These are phyloP conservation scores for Wiebesia pumilae DNA, from an alignment of 1,140 invertebrate species.

Conservation along the genomic window DNA sequence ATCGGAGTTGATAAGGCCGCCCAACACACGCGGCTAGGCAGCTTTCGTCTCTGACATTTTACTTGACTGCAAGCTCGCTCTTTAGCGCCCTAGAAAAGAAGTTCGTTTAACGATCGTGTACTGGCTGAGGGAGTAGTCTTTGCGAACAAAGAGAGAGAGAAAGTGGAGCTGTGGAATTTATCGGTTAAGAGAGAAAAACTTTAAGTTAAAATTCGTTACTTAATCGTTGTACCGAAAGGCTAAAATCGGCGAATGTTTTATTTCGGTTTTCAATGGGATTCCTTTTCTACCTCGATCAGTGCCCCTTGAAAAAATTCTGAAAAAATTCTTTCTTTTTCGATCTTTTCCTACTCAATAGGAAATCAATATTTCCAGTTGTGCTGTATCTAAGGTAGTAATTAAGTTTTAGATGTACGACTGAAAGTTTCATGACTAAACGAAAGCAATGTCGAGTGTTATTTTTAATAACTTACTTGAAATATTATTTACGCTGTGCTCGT, in stretches of 20 bases:
- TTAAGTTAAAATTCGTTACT: constrained; percentile 40
- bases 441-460: no score
- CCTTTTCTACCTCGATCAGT: constrained; percentile 18
- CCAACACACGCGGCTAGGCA: background rate
- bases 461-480: no score
- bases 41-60: background rate
- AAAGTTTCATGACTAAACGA: background rate
- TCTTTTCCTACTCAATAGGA: background rate
- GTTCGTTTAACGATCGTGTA: constrained; percentile 3
- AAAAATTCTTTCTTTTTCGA: background rate
- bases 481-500: no score
- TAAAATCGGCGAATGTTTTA: background rate
- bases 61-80: background rate
- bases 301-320: background rate
- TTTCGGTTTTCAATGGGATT: background rate
- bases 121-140: background rate
- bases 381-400: background rate
- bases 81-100: constrained; percentile 33
- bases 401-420: background rate
- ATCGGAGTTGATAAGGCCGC: background rate
- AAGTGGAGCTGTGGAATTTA: background rate
- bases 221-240: constrained; percentile 35
- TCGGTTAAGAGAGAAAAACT: constrained; percentile 7
- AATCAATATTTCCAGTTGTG: background rate
- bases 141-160: no score